phyloP scores from a whole-genome alignment of 2,888 invertebrate species.

The Abrostola tripartita region DNA sequence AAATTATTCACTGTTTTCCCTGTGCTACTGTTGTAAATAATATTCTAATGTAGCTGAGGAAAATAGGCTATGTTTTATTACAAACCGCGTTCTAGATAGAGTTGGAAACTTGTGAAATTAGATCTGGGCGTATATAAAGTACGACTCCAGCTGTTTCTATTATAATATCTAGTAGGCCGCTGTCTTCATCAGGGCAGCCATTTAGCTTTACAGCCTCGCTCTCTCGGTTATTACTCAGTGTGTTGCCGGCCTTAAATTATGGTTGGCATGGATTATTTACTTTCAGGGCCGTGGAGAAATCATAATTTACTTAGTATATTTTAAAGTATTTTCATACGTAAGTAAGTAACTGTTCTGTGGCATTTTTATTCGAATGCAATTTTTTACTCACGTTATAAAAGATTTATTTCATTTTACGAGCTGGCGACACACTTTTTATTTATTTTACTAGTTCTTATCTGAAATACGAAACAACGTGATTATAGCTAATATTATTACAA shows the following conservation, averaged over 20 bases:
- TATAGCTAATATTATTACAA: too few relatives aligned
- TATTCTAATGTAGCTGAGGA: constrained; percentile 39
- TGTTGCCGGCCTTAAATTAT: constrained; percentile 11
- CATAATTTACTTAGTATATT: neutral
- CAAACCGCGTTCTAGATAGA: constrained; percentile 24
- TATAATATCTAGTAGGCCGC: constrained; percentile 10
- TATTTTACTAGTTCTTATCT: too few relatives aligned
- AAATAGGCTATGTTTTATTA: constrained; percentile 45
- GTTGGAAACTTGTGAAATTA: constrained; percentile 39
- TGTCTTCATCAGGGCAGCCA: constrained; percentile 6
- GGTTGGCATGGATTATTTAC: constrained; percentile 7
- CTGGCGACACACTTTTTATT: too few relatives aligned
- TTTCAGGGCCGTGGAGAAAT: constrained; percentile 9
- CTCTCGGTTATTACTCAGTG: constrained; percentile 4
- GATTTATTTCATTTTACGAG: too few relatives aligned
- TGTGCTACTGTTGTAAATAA: constrained; percentile 49
- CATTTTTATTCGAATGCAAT: too few relatives aligned
- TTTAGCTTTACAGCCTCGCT: constrained; percentile 5
- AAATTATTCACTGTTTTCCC: constrained; percentile 59
- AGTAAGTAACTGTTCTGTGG: neutral
- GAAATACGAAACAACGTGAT: too few relatives aligned
- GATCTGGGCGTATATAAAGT: constrained; percentile 19
- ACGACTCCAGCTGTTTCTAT: constrained; percentile 18
- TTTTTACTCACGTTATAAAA: too few relatives aligned
- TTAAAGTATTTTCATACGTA: neutral